Conservation (phyloP, 2,113 vertebrate genomes). For the Cryptomyrus ogoouensis region DNA sequence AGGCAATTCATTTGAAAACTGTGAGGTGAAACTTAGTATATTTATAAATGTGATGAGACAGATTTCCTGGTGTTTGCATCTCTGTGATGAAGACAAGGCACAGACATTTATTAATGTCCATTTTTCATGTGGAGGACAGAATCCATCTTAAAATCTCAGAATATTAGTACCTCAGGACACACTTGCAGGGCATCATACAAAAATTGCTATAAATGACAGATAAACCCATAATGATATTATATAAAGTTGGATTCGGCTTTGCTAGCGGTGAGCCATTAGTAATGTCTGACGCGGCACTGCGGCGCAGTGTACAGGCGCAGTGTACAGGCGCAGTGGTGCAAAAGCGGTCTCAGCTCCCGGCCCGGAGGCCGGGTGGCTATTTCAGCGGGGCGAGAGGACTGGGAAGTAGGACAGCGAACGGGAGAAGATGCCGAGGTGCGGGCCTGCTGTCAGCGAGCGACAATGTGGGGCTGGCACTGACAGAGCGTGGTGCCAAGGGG, state of each 20-base stretch:
- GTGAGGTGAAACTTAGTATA: background rate
- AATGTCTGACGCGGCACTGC: background rate
- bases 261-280: background rate
- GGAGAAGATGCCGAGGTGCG: conserved; percentile 33
- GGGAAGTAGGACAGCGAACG: background rate
- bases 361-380: background rate
- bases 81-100: background rate
- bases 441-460: conserved; percentile 60
- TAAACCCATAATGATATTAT: background rate
- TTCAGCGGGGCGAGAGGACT: background rate
- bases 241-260: background rate
- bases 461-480: conserved; percentile 61
- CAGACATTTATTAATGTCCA: background rate
- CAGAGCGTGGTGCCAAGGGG: conserved; percentile 53
- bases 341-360: background rate
- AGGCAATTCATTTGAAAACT: background rate
- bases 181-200: background rate
- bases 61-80: background rate
- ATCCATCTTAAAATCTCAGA: background rate
- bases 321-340: background rate
- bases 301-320: background rate
- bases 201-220: background rate
- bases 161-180: background rate
- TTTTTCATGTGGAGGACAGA: background rate
- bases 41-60: background rate